Evolutionary conservation across 2,888 invertebrate species (phyloP).

Genomic region (Phaonia tiefii): DNA sequence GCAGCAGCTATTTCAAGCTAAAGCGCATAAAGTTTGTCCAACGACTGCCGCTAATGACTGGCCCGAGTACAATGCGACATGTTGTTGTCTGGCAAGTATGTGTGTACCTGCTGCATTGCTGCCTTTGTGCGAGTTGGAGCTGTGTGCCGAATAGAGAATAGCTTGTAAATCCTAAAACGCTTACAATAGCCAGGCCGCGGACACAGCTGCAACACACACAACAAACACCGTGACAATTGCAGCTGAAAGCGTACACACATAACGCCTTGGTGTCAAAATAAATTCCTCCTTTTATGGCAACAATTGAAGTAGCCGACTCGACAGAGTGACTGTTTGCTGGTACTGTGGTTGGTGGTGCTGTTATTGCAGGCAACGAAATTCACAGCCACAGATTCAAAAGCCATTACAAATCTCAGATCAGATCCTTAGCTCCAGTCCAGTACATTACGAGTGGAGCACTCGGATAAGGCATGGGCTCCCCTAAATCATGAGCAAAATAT

Average conservation of each 20-base stretch:
- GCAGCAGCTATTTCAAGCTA: constrained; percentile 44
- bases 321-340: constrained; percentile 54
- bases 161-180: constrained; percentile 47
- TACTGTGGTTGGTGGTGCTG: constrained; percentile 31
- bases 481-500: constrained; percentile 41
- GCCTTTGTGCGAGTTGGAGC: too few species aligned
- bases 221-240: constrained; percentile 65
- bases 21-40: constrained; percentile 54
- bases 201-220: not conserved
- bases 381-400: constrained; percentile 1
- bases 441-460: constrained; percentile 4
- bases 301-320: constrained; percentile 69
- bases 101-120: constrained; percentile 38
- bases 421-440: not conserved
- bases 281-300: constrained; percentile 69
- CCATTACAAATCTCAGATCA: constrained; percentile 18
- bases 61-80: not conserved
- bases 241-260: constrained; percentile 64
- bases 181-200: constrained; percentile 29
- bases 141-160: constrained; percentile 40
- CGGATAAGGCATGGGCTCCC: constrained; percentile 58
- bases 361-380: constrained; percentile 33
- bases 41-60: constrained; percentile 52
- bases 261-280: constrained; percentile 70
- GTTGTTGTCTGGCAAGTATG: constrained; percentile 27